A percentile compares a stretch with the other conserved stretches of the same genome.
phyloP scores from a whole-genome alignment of 2,888 invertebrate genomes.

The Bugula neritina region DNA sequence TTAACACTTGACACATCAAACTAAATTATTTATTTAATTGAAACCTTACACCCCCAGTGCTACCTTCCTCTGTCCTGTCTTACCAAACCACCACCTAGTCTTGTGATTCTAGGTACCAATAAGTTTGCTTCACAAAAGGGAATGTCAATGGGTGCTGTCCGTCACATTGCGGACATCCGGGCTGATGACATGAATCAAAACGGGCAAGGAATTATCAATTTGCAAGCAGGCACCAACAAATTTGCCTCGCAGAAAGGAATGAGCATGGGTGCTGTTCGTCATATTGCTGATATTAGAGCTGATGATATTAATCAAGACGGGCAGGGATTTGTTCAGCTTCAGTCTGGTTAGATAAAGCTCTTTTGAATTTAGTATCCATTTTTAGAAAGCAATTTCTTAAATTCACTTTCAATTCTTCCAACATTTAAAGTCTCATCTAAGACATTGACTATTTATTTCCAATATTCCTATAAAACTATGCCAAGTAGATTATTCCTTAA shows the following conservation, averaged over 20 bases:
- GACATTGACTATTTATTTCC: no score
- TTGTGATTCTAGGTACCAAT: slow-evolving; percentile 27
- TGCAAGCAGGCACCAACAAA: slow-evolving; percentile 49
- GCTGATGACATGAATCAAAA: slow-evolving; percentile 42
- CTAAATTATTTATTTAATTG: no score
- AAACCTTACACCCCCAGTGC: no score
- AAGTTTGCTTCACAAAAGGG: slow-evolving; percentile 28
- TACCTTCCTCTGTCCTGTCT: background rate
- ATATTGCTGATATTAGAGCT: slow-evolving; percentile 46
- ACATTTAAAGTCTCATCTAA: no score
- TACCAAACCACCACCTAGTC: background rate
- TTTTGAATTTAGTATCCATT: no score
- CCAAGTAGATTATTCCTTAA: no score
- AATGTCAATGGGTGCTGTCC: slow-evolving; percentile 34
- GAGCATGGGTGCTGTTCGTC: slow-evolving; percentile 46
- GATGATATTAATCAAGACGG: slow-evolving; percentile 43
- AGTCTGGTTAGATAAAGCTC: slow-evolving; percentile 39
- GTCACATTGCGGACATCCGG: slow-evolving; percentile 48
- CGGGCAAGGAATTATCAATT: slow-evolving; percentile 41
- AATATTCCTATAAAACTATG: no score
- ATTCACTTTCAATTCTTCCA: no score
- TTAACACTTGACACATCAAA: no score
- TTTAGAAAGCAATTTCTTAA: no score
- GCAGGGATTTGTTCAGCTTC: slow-evolving; percentile 43
- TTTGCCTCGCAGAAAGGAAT: slow-evolving; percentile 48